Evolutionary conservation across 2,113 vertebrate genomes (phyloP).

Genomic region (Tinamus guttatus): DNA sequence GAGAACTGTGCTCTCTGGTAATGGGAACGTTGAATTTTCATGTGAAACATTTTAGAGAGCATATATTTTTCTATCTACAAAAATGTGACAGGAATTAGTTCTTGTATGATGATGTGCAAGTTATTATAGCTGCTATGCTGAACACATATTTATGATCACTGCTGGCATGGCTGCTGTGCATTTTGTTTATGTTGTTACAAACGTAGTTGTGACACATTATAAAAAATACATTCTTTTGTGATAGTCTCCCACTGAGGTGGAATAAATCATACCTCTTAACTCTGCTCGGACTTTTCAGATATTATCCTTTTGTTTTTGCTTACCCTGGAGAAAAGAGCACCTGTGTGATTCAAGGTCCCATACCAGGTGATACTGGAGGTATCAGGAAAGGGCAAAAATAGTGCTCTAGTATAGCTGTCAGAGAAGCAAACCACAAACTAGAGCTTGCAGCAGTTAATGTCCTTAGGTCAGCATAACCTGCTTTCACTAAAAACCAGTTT

Average conservation of each 20-base stretch:
- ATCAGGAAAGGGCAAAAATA: constrained; percentile 34
- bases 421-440: neutral
- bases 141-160: constrained; percentile 73
- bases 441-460: neutral
- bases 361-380: neutral
- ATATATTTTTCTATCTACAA: constrained; percentile 56
- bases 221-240: constrained; percentile 63
- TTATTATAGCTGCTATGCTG: constrained; percentile 67
- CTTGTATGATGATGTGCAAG: constrained; percentile 50
- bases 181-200: constrained; percentile 64
- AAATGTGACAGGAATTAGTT: constrained; percentile 59
- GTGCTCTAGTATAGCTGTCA: constrained; percentile 25
- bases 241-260: constrained; percentile 4
- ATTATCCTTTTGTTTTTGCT: constrained; percentile 16
- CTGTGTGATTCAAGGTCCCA: neutral
- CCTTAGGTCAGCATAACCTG: constrained; percentile 55
- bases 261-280: constrained; percentile 37
- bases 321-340: neutral
- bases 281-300: constrained; percentile 8
- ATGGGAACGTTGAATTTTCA: constrained; percentile 64
- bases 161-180: constrained; percentile 22
- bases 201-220: constrained; percentile 52
- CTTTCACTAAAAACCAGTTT: constrained; percentile 27
- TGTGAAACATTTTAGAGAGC: constrained; percentile 65
- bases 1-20: constrained; percentile 53